Percentiles rank a stretch among this genome's conserved stretches.
phyloP scores from a whole-genome alignment of 1,140 invertebrate genomes.

The Drosophila bipectinata region DNA sequence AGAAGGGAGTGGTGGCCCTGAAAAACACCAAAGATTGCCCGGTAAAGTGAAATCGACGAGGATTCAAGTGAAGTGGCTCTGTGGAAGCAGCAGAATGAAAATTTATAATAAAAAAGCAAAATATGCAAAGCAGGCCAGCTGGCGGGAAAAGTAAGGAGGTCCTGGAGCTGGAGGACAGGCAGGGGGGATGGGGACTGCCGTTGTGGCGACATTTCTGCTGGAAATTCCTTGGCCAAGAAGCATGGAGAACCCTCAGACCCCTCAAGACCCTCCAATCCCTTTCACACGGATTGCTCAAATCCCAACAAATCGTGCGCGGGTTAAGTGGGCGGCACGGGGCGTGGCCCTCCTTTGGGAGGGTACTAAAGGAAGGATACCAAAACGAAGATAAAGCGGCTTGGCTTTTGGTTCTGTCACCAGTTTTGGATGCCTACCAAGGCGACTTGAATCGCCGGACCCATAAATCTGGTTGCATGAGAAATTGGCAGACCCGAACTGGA shows the following conservation, averaged over 20 bases:
- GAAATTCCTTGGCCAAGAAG: constrained; percentile 53
- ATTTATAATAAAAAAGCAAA: constrained; percentile 75
- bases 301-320: constrained; percentile 49
- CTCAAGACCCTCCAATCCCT: constrained; percentile 1
- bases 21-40: constrained; percentile 23
- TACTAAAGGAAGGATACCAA: neutral
- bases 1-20: neutral
- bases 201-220: constrained; percentile 65
- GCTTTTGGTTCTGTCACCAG: constrained; percentile 48
- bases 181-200: constrained; percentile 13
- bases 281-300: constrained; percentile 43
- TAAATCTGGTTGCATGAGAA: constrained; percentile 58
- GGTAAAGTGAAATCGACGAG: constrained; percentile 61
- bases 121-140: constrained; percentile 69
- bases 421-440: constrained; percentile 44
- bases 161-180: neutral
- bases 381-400: constrained; percentile 65
- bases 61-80: constrained; percentile 60
- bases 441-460: constrained; percentile 35
- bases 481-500: constrained; percentile 53
- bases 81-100: constrained; percentile 38
- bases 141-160: neutral
- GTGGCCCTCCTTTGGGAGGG: constrained; percentile 1
- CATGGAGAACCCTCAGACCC: too few species aligned
- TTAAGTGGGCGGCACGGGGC: constrained; percentile 23